Evolutionary conservation across 2,888 invertebrate species (phyloP), one percentile per base, ranked within the genome.

Genomic region (Tuberolachnus salignus): DNA sequence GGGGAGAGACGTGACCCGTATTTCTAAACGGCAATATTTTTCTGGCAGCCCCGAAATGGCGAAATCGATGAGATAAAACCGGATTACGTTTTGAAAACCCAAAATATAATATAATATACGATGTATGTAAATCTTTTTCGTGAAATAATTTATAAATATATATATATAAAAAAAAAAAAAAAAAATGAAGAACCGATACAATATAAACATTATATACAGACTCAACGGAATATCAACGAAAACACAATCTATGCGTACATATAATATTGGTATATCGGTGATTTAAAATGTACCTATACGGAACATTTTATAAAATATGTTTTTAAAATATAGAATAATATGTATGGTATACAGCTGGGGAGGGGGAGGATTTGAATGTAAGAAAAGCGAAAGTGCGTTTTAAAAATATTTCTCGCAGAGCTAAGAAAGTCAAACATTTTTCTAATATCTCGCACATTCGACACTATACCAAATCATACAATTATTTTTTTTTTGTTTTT

Each of bases 1-100:
- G 23, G 11, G 34, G 2, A n/a, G 13, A 72, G 26, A 46, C 46
- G n/a, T 26, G 13, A 72, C 46, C 59, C 46, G n/a, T 46, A 71
- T 71, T 49, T 61, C 1, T 72, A 61, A 19, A 19, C 14, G 9
- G 1, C 49, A 59, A 55, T 71, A 61, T 19, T 73, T 73, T 49
- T 51, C 21, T 21, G 51, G 16, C 21, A 61, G 21, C 19, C 26
- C 19, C 34, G 57, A 72, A 34, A 4, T 6, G 34, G 6, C 6
- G 34, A n/a, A n/a, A 72, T 51, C 61, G 34, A 72, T 61, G 34
- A 51, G 10, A 51, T 49, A 51, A 51, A 63, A 61, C 34, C 49
- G 11, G 61, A 72, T 72, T 72, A 63, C 49, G 49, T 11, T 61
- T 19, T 34, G 21, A 49, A 63, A 61, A 73, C 9, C 13, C 11